A percentile compares a stretch with the other conserved stretches of the same genome.
These are phyloP conservation scores for Eupithecia exiguata DNA, from an alignment of 2,888 invertebrate genomes.

Conservation along the genomic window DNA sequence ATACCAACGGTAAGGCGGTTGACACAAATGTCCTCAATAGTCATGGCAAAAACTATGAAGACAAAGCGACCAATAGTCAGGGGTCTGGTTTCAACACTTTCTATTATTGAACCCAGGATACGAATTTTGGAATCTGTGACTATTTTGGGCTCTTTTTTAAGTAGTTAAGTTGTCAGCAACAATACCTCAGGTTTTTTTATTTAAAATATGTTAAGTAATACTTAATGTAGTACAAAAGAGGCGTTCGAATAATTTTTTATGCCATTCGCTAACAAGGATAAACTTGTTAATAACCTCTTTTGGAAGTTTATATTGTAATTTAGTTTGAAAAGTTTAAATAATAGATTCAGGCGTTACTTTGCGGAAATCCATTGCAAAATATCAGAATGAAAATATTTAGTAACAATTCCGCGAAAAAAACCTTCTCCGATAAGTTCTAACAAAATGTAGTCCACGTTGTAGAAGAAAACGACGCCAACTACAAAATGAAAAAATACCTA, in stretches of 20 bases:
- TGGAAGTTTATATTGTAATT: neutral
- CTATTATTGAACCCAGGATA: neutral
- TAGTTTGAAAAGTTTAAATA: neutral
- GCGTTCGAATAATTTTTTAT: neutral
- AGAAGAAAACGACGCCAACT: no score
- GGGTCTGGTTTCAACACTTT: constrained; percentile 3
- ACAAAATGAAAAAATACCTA: no score
- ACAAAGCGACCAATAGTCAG: constrained; percentile 13
- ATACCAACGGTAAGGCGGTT: constrained; percentile 16
- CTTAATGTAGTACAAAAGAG: no score
- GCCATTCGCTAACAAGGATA: neutral
- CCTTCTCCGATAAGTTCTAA: no score
- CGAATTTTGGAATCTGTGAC: neutral
- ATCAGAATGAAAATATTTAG: no score
- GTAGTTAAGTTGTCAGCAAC: neutral
- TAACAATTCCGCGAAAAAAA: no score
- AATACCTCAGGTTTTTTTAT: neutral
- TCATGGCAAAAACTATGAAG: constrained; percentile 18
- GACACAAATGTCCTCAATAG: constrained; percentile 11
- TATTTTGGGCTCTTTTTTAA: neutral
- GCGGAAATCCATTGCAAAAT: no score
- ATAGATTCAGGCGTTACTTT: no score
- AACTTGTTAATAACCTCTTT: neutral
- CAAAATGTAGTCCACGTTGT: no score
- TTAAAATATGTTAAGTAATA: no score